Conservation (phyloP, 2,113 vertebrate genomes). For the Peromyscus polionotus region DNA sequence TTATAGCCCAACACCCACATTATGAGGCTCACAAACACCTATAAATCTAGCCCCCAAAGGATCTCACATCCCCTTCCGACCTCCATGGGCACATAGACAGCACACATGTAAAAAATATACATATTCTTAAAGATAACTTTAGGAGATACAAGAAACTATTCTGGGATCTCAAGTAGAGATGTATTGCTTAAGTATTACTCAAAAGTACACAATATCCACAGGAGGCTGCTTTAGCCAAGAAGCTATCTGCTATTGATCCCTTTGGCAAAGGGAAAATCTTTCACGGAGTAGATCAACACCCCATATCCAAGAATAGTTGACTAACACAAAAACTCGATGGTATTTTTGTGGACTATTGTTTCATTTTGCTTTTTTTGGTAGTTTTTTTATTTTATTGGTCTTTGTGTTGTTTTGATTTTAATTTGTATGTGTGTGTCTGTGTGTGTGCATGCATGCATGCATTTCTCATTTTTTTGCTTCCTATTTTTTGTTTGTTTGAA, state of each 20-base stretch:
- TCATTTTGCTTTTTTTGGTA: neutral
- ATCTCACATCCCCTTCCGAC: neutral
- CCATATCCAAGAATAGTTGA: neutral
- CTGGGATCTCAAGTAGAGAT: neutral
- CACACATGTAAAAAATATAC: neutral
- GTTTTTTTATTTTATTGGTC: neutral
- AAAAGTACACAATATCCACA: neutral
- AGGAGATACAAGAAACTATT: neutral
- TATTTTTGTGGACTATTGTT: neutral
- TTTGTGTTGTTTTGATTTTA: neutral
- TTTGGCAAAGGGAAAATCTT: neutral
- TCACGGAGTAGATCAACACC: neutral
- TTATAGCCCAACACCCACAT: neutral
- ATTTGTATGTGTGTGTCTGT: neutral
- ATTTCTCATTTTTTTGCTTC: neutral
- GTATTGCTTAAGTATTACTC: neutral
- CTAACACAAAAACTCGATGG: neutral
- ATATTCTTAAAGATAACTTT: neutral
- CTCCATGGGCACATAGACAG: neutral
- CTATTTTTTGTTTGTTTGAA: neutral
- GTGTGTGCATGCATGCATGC: neutral
- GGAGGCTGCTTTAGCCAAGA: too few species aligned
- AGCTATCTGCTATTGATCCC: neutral
- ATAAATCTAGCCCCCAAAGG: neutral
- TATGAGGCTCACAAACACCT: neutral